Evolutionary conservation across 2,888 invertebrate species (phyloP).

Genomic region (Mythimna pallens): DNA sequence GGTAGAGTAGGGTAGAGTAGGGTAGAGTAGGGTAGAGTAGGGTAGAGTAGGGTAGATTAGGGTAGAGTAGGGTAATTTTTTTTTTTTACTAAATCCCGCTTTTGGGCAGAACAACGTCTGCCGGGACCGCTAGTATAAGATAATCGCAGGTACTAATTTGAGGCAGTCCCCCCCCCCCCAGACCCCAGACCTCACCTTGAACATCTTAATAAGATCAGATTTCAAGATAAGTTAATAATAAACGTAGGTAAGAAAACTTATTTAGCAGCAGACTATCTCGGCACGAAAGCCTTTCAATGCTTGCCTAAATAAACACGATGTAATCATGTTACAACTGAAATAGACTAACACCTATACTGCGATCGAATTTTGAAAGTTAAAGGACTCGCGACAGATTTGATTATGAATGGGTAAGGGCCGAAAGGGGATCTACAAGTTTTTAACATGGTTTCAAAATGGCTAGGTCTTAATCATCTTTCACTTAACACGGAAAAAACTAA

Average conservation of each 20-base stretch:
- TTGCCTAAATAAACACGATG: conserved; percentile 4
- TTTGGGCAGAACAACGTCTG: no score
- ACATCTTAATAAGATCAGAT: conserved; percentile 1
- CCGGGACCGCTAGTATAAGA: no score
- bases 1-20: no score
- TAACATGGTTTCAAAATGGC: no score
- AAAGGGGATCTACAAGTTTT: no score
- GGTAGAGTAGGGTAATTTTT: no score
- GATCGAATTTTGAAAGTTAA: conserved; percentile 9
- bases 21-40: no score
- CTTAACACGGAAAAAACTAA: no score
- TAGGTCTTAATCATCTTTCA: no score
- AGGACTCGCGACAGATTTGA: background rate
- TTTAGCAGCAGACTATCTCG: conserved; percentile 4
- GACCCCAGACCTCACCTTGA: background rate
- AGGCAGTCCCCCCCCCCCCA: background rate
- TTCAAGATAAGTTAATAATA: background rate
- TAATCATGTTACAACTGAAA: conserved; percentile 23
- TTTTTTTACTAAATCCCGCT: no score
- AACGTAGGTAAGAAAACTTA: background rate
- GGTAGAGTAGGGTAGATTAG: no score
- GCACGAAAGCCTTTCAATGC: conserved; percentile 5
- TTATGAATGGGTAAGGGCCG: conserved; percentile 10
- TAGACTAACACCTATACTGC: background rate
- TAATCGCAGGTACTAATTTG: background rate